Evolutionary conservation across 2,797 vertebrate species (phyloP).

Genomic region (Valencia hispanica): DNA sequence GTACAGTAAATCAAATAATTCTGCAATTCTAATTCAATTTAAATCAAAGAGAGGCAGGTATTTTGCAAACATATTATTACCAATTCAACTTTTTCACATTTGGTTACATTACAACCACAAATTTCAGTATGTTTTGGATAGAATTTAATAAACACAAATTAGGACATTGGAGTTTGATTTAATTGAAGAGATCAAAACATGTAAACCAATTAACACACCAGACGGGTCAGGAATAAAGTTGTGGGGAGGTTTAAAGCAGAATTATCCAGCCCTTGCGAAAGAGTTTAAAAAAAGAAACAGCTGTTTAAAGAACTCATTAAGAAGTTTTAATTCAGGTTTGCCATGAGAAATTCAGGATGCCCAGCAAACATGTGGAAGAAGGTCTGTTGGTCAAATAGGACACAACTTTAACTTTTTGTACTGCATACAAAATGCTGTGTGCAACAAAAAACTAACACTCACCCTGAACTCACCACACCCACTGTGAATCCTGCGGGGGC

Average conservation of each 20-base stretch:
- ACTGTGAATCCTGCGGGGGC: not conserved
- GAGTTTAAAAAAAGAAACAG: too few relatives aligned
- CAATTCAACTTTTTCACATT: not conserved
- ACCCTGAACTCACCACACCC: too few relatives aligned
- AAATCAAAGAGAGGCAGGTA: conserved; percentile 21
- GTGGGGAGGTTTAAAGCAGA: not conserved
- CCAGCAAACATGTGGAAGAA: too few relatives aligned
- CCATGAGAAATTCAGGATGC: too few relatives aligned
- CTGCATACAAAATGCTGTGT: too few relatives aligned
- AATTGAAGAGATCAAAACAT: not conserved
- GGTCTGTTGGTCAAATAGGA: too few relatives aligned
- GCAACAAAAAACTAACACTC: not conserved
- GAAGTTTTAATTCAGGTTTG: too few relatives aligned
- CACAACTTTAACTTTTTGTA: too few relatives aligned
- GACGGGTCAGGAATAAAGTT: not conserved
- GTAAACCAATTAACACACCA: too few relatives aligned
- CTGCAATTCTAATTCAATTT: conserved; percentile 63
- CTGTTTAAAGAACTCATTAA: too few relatives aligned
- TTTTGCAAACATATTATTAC: not conserved
- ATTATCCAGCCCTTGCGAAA: too few relatives aligned
- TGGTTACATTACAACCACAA: not conserved
- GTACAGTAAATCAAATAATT: conserved; percentile 75
- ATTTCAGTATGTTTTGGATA: not conserved
- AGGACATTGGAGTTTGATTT: not conserved
- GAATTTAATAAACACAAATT: not conserved